Percentiles rank a stretch among this genome's conserved stretches.
These are phyloP conservation scores for Gallirallus australis DNA, from an alignment of 2,797 vertebrate species.

Conservation along the genomic window DNA sequence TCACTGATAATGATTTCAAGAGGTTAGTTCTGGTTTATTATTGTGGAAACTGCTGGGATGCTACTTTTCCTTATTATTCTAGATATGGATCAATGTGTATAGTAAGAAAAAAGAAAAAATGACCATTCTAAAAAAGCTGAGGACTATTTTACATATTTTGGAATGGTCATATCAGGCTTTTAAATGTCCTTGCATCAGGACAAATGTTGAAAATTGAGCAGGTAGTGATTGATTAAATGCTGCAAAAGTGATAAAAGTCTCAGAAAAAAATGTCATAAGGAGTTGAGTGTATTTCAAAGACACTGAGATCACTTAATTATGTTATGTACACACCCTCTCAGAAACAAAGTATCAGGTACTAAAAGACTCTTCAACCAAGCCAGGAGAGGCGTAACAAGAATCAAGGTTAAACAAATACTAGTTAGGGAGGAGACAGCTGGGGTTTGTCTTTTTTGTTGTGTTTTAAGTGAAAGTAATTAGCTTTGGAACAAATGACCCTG, in stretches of 20 bases:
- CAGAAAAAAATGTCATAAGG: background rate
- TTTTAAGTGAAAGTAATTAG: background rate
- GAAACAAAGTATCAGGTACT: background rate
- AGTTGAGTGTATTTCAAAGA: background rate
- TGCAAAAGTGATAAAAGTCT: background rate
- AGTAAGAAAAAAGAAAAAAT: background rate
- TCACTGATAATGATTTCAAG: background rate
- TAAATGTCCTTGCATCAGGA: background rate
- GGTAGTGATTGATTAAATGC: background rate
- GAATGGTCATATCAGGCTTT: background rate
- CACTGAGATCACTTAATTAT: background rate
- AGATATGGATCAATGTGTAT: background rate
- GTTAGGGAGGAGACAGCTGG: background rate
- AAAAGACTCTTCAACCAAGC: background rate
- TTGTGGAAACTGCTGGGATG: background rate
- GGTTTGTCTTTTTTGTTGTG: accelerated
- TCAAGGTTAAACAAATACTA: background rate
- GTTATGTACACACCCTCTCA: background rate
- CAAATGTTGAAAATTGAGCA: background rate
- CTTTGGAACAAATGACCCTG: background rate
- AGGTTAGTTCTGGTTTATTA: background rate
- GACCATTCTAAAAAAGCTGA: background rate
- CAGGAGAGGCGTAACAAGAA: background rate
- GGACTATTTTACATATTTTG: background rate
- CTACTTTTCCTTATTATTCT: background rate